A percentile compares a stretch with the other conserved stretches of the same genome.
phyloP scores from a whole-genome alignment of 2,888 invertebrate species.

The Agapostemon virescens region DNA sequence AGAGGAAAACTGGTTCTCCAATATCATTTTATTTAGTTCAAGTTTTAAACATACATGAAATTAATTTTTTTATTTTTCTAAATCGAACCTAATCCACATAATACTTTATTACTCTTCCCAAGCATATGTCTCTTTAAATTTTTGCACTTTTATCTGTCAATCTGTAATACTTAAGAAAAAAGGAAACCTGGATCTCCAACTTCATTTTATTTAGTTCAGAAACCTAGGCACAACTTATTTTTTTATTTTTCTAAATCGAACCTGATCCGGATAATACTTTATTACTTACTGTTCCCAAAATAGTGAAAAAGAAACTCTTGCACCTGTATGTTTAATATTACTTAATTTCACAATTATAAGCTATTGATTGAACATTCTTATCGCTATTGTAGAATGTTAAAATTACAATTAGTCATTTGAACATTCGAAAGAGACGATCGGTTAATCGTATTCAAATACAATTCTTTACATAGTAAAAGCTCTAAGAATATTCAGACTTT shows the following conservation, averaged over 20 bases:
- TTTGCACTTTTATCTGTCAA: too few species aligned
- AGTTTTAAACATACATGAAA: too few species aligned
- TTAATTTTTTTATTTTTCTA: neutral
- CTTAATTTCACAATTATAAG: conserved; percentile 4
- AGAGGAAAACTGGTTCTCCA: too few species aligned
- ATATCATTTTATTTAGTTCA: neutral
- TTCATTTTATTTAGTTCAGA: too few species aligned
- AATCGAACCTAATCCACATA: neutral
- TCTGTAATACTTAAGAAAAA: too few species aligned
- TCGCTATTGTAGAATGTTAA: neutral
- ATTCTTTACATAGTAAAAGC: neutral
- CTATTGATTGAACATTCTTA: neutral
- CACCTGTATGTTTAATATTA: neutral
- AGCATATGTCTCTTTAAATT: too few species aligned
- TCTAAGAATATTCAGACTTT: conserved; percentile 11
- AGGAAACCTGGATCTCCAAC: too few species aligned
- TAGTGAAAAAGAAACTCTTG: neutral
- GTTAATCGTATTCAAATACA: neutral
- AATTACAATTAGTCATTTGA: neutral
- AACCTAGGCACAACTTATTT: neutral
- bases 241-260: neutral
- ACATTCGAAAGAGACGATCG: neutral
- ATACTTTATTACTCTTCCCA: neutral
- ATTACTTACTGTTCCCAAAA: neutral
- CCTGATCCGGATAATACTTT: neutral